These are phyloP conservation scores for Lophius piscatorius DNA, from an alignment of 2,113 vertebrate species.

Conservation along the genomic window DNA sequence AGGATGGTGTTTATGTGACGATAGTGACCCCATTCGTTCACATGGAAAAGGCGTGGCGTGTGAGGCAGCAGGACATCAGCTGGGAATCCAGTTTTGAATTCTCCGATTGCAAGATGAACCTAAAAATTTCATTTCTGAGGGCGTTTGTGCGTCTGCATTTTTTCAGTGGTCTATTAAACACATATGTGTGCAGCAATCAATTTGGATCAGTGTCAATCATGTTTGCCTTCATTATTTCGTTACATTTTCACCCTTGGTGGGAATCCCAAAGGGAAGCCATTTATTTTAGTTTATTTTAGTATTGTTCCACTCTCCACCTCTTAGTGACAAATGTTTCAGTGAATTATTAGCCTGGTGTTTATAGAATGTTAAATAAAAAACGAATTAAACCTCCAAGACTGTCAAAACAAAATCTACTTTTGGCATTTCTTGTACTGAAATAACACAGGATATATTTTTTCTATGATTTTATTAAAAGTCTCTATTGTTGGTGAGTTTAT, in stretches of 20 bases:
- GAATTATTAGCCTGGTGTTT: conserved; percentile 48
- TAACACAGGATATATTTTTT: not conserved
- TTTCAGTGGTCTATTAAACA: not conserved
- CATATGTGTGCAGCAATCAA: conserved; percentile 13
- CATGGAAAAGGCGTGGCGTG: conserved; percentile 54
- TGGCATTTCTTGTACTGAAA: no score
- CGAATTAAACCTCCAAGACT: conserved; percentile 37
- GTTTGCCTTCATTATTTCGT: conserved; percentile 17
- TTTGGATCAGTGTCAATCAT: conserved; percentile 35
- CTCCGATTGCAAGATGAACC: conserved; percentile 64
- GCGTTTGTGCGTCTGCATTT: conserved; percentile 48
- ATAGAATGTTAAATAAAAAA: conserved; percentile 56
- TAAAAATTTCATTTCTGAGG: conserved; percentile 39
- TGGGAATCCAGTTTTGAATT: conserved; percentile 61
- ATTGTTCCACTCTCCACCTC: conserved; percentile 14
- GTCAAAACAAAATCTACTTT: no score
- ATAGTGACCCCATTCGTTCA: conserved; percentile 78
- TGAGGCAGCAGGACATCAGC: conserved; percentile 46
- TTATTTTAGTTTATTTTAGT: no score
- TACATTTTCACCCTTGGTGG: conserved; percentile 34
- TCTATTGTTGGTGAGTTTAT: not conserved
- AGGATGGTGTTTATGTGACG: conserved; percentile 69
- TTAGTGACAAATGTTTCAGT: conserved; percentile 50
- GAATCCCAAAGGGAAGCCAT: conserved; percentile 40
- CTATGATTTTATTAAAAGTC: not conserved